These are phyloP conservation scores for Lepisosteus osseus DNA, from an alignment of 2,113 vertebrate species.

Conservation along the genomic window DNA sequence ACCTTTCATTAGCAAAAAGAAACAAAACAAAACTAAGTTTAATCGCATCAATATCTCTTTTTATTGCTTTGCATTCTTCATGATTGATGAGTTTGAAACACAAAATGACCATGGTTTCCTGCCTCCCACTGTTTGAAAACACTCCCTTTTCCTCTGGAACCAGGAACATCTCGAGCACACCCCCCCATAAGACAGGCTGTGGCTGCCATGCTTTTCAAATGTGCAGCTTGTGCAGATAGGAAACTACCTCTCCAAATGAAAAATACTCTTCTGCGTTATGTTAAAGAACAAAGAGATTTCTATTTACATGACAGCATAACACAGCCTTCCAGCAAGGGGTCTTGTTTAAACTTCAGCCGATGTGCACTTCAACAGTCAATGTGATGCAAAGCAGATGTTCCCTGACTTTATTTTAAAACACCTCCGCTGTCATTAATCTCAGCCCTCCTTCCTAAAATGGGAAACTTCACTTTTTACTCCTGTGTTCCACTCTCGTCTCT, in stretches of 20 bases:
- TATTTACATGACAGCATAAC: constrained; percentile 7
- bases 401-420: constrained; percentile 12
- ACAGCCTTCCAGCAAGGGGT: background rate
- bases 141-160: background rate
- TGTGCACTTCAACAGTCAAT: background rate
- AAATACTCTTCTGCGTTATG: background rate
- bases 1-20: too few relatives aligned
- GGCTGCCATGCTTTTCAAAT: background rate
- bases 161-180: background rate
- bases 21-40: too few relatives aligned
- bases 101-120: background rate
- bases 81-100: constrained; percentile 3
- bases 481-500: background rate
- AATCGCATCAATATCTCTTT: background rate
- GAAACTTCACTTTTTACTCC: constrained; percentile 3
- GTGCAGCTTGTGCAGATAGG: background rate
- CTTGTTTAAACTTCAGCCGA: constrained; percentile 8
- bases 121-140: background rate
- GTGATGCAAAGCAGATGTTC: constrained; percentile 27
- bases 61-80: background rate
- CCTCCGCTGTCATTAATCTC: constrained; percentile 25
- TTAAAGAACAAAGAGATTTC: constrained; percentile 3
- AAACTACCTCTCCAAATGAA: background rate
- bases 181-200: background rate
- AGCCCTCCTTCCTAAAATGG: constrained; percentile 23